Evolutionary conservation across 37 sponge, comb jelly and placozoan genomes (phyloP).

Genomic region (Bolinopsis microptera): DNA sequence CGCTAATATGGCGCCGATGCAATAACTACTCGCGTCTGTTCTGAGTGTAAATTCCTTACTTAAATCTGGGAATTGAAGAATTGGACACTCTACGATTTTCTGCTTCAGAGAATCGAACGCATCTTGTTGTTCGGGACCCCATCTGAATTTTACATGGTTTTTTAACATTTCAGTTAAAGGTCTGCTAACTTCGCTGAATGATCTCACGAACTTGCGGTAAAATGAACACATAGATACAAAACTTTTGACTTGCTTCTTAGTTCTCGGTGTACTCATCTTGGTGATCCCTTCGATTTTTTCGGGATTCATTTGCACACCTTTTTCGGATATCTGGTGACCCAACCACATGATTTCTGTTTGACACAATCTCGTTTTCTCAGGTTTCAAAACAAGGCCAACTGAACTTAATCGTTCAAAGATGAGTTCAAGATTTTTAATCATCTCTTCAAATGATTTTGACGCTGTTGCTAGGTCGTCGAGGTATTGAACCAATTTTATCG

Average conservation of each 20-base stretch:
- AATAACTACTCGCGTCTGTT: background rate
- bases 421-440: background rate
- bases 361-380: background rate
- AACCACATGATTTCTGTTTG: background rate
- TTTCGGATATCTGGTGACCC: background rate
- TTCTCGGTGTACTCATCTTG: background rate
- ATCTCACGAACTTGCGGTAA: background rate
- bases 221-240: background rate
- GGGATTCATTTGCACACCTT: background rate
- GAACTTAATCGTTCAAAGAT: background rate
- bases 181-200: background rate
- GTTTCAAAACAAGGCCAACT: background rate
- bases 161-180: background rate
- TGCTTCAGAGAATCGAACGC: background rate
- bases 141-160: background rate
- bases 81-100: background rate
- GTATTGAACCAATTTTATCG: background rate
- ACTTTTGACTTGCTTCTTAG: background rate
- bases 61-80: background rate
- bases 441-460: background rate
- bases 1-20: background rate
- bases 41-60: too few relatives aligned
- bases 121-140: background rate
- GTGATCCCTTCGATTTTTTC: background rate
- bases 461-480: background rate